Evolutionary conservation across 1,140 invertebrate genomes (phyloP).

Genomic region (Gonioctena quinquepunctata): DNA sequence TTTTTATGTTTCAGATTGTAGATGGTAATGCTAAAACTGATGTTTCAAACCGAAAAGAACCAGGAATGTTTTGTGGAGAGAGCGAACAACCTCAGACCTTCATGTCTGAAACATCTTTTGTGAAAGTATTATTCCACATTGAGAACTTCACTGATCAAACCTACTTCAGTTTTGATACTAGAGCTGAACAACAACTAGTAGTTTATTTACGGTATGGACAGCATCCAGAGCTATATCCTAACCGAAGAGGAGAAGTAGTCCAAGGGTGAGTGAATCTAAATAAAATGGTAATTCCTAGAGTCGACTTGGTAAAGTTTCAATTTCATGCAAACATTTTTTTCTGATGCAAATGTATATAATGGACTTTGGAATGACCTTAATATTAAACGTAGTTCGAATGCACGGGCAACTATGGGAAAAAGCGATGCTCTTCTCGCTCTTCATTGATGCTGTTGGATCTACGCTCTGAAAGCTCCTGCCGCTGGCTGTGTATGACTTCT

Average conservation of each 20-base stretch:
- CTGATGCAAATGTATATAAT: too few relatives aligned
- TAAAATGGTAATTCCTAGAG: too few relatives aligned
- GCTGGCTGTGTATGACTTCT: too few relatives aligned
- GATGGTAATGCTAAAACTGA: constrained; percentile 85
- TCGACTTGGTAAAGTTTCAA: too few relatives aligned
- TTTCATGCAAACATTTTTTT: too few relatives aligned
- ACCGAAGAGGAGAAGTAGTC: constrained; percentile 81
- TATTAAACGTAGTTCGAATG: too few relatives aligned
- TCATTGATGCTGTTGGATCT: too few relatives aligned
- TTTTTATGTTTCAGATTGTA: constrained; percentile 68
- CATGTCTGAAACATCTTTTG: constrained; percentile 91
- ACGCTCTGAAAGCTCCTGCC: too few relatives aligned
- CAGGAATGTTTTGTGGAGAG: constrained; percentile 89
- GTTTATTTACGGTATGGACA: constrained; percentile 87
- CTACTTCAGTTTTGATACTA: constrained; percentile 75
- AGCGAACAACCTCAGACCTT: constrained; percentile 91
- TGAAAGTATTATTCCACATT: constrained; percentile 86
- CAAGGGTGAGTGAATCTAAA: constrained; percentile 72
- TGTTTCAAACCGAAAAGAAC: constrained; percentile 81
- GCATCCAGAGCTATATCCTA: constrained; percentile 89
- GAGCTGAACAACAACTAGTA: constrained; percentile 87
- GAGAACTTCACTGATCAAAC: constrained; percentile 92
- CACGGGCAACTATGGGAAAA: too few relatives aligned
- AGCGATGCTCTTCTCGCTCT: too few relatives aligned
- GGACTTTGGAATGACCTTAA: too few relatives aligned